phyloP scores from a whole-genome alignment of 2,797 vertebrate species.

The Streptopelia turtur region DNA sequence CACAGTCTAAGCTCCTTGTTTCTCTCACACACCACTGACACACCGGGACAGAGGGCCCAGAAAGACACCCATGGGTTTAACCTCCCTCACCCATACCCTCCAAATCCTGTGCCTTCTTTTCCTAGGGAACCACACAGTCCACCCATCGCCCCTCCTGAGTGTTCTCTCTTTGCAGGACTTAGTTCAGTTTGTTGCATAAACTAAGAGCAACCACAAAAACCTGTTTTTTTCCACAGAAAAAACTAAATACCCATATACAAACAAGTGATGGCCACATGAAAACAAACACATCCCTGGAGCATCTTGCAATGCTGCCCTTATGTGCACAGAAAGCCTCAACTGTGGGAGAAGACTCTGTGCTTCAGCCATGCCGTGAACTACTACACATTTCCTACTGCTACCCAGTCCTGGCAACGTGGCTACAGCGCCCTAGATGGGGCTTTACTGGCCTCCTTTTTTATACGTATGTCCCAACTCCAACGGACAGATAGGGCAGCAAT shows the following conservation, averaged over 20 bases:
- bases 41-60: neutral
- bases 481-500: neutral
- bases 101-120: neutral
- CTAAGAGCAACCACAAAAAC: neutral
- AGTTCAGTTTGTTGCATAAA: neutral
- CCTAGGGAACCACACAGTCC: neutral
- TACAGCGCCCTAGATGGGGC: neutral
- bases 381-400: neutral
- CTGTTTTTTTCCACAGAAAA: neutral
- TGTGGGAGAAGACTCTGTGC: neutral
- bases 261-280: neutral
- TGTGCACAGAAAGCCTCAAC: accelerated
- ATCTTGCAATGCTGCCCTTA: neutral
- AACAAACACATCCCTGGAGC: neutral
- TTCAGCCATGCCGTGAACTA: accelerated
- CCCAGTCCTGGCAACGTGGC: neutral
- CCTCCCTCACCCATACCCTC: neutral
- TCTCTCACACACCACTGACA: neutral
- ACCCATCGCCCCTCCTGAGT: neutral
- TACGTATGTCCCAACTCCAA: neutral
- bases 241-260: neutral
- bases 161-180: neutral
- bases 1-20: neutral
- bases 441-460: neutral
- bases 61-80: neutral